These are phyloP conservation scores for Chironomus striatipennis DNA, from an alignment of 1,140 invertebrate genomes.

Conservation along the genomic window DNA sequence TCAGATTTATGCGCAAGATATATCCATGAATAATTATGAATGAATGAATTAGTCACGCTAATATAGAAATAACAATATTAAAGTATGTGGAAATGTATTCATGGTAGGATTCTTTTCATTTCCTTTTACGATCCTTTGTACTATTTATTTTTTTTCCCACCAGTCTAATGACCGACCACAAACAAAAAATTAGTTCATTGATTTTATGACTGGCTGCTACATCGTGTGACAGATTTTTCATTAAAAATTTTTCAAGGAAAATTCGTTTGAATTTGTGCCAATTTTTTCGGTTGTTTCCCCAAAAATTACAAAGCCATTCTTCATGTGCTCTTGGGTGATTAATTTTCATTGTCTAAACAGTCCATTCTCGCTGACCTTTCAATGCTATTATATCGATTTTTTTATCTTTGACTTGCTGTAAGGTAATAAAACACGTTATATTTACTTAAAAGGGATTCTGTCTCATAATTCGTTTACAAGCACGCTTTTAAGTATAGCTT, in stretches of 20 bases:
- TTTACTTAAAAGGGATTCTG: not conserved
- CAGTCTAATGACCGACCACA: not conserved
- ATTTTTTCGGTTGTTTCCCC: not conserved
- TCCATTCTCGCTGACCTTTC: not conserved
- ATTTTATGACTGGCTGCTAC: not conserved
- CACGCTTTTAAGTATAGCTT: not conserved
- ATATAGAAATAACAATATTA: not conserved
- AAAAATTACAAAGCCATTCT: not conserved
- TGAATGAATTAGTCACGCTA: not conserved
- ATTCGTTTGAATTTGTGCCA: not conserved
- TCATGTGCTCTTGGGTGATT: not conserved
- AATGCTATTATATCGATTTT: conserved; percentile 9
- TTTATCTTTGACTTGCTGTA: not conserved
- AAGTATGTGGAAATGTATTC: no score
- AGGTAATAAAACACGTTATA: not conserved
- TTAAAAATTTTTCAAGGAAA: not conserved
- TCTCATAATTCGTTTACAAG: not conserved
- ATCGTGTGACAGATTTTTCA: not conserved
- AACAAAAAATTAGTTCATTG: not conserved
- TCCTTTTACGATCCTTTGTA: not conserved
- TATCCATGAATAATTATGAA: not conserved
- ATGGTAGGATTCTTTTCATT: not conserved
- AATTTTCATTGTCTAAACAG: not conserved
- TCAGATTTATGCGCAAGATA: conserved; percentile 1
- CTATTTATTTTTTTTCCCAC: not conserved